A percentile compares a stretch with the other conserved stretches of the same genome.
Conservation (phyloP, 2,888 invertebrate genomes). For the Eueremaeus valkanovi region DNA sequence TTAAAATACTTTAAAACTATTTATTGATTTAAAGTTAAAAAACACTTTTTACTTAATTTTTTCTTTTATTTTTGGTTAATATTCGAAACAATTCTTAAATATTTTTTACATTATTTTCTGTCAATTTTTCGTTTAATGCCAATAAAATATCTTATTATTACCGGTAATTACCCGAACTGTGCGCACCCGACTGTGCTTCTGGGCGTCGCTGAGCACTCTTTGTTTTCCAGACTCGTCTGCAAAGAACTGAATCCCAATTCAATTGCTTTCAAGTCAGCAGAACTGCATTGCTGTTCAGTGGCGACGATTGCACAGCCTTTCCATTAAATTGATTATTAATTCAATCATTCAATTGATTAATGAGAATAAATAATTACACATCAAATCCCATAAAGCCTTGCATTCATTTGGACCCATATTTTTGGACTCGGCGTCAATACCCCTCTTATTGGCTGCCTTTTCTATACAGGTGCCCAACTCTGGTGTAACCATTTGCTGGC, state of each 20-base stretch:
- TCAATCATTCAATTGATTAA: no score
- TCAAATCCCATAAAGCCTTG: neutral
- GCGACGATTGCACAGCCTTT: neutral
- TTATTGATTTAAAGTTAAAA: no score
- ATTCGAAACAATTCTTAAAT: no score
- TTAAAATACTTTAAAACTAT: no score
- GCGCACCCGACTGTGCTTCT: neutral
- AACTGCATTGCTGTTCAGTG: neutral
- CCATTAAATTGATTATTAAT: neutral
- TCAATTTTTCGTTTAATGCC: no score
- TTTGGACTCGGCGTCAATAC: neutral
- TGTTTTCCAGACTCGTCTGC: neutral
- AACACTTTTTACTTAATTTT: no score
- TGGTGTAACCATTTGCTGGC: neutral
- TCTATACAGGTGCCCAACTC: neutral
- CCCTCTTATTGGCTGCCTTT: neutral
- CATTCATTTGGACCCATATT: neutral
- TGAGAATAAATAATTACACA: neutral
- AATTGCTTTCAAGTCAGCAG: neutral
- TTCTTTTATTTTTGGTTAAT: no score
- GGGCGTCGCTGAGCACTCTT: neutral
- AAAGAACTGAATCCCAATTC: neutral
- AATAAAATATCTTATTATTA: neutral
- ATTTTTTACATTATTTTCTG: no score
- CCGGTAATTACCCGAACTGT: neutral